A percentile compares a stretch with the other conserved stretches of the same genome.
phyloP scores from a whole-genome alignment of 2,797 vertebrate genomes.

The Florisuga fusca region DNA sequence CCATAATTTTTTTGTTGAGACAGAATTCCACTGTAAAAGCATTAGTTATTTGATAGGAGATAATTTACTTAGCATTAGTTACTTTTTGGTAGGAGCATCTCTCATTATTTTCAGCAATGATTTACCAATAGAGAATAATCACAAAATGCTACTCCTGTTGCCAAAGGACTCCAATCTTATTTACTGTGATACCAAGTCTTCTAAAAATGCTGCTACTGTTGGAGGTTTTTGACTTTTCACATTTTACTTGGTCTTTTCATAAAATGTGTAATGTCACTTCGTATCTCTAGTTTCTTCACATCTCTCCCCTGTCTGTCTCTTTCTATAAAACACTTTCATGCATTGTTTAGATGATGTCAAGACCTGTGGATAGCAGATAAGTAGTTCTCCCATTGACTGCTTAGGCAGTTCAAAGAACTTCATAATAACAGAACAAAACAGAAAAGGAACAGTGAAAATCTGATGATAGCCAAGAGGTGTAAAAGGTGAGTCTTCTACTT shows the following conservation, averaged over 20 bases:
- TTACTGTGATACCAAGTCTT: background rate
- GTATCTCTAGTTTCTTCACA: background rate
- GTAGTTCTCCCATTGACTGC: constrained; percentile 1
- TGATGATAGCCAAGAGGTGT: background rate
- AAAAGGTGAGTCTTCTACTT: background rate
- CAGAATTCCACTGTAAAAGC: background rate
- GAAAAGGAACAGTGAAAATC: background rate
- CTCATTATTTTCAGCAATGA: constrained; percentile 12
- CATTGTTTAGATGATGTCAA: constrained; percentile 46
- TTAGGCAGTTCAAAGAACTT: background rate
- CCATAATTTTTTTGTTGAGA: background rate
- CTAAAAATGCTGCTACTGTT: background rate
- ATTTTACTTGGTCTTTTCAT: constrained; percentile 35
- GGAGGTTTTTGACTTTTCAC: background rate
- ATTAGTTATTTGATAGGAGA: background rate
- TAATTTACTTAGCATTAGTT: background rate
- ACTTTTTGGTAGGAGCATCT: background rate
- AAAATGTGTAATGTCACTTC: constrained; percentile 38
- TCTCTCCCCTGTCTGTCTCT: constrained; percentile 8
- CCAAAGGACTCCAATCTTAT: background rate
- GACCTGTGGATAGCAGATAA: background rate
- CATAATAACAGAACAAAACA: background rate
- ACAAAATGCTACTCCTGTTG: background rate
- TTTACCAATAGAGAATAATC: constrained; percentile 11
- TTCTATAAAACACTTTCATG: constrained; percentile 11